Conservation (phyloP, 1,140 invertebrate genomes). For the Ctenoplectra terminalis region DNA sequence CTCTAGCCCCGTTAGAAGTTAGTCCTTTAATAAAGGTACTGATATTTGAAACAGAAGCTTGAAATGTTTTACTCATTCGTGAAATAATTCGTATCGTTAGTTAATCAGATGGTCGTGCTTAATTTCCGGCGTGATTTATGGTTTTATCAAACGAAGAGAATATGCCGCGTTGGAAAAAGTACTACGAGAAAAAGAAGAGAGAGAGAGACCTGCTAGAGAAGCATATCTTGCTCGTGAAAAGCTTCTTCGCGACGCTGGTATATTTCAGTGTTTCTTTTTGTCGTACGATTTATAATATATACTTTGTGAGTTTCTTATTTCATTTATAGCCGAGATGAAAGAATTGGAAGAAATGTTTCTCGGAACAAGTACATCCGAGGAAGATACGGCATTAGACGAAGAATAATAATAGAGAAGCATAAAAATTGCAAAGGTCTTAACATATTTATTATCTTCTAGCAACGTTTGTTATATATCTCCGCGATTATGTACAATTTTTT, state of each 20-base stretch:
- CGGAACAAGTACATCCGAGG: background rate
- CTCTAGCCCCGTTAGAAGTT: constrained; percentile 17
- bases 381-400: background rate
- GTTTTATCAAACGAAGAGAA: constrained; percentile 25
- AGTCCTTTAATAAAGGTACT: constrained; percentile 49
- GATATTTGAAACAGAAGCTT: background rate
- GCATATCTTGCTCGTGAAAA: constrained; percentile 31
- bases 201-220: constrained; percentile 11
- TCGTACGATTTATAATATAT: background rate
- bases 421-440: background rate
- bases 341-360: background rate
- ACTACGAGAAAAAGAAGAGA: background rate
- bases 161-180: constrained; percentile 16
- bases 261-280: background rate
- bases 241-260: constrained; percentile 8
- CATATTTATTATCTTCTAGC: constrained; percentile 48
- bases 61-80: background rate
- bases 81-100: background rate
- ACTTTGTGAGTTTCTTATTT: background rate
- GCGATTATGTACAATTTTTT: constrained; percentile 53
- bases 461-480: constrained; percentile 45
- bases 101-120: constrained; percentile 44
- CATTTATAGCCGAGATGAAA: constrained; percentile 11
- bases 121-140: constrained; percentile 43
- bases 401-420: background rate